phyloP scores from a whole-genome alignment of 2,113 vertebrate species.

The Sorex araneus region DNA sequence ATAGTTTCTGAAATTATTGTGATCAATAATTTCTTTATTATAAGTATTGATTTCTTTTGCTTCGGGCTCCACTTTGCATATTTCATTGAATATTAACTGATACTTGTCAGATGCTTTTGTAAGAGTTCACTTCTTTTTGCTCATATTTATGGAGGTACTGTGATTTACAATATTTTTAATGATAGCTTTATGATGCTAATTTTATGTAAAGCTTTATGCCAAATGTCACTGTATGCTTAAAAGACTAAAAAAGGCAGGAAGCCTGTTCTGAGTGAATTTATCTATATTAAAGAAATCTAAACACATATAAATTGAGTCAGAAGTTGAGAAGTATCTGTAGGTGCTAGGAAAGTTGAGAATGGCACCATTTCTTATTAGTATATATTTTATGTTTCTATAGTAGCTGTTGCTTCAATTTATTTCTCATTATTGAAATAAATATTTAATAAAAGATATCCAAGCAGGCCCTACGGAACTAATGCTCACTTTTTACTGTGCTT shows the following conservation, averaged over 20 bases:
- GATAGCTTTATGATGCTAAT: neutral
- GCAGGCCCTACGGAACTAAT: conserved; percentile 65
- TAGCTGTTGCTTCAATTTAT: conserved; percentile 64
- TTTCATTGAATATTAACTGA: neutral
- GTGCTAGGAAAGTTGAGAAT: conserved; percentile 41
- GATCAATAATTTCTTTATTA: neutral
- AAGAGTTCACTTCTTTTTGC: too few species aligned
- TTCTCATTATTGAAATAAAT: conserved; percentile 78
- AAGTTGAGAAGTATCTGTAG: conserved; percentile 14
- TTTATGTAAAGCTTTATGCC: conserved; percentile 4
- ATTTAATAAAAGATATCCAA: conserved; percentile 69
- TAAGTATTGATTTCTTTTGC: conserved; percentile 34
- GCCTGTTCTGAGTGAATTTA: neutral
- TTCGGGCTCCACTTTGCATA: conserved; percentile 34
- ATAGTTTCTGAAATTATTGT: neutral
- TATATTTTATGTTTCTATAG: conserved; percentile 55
- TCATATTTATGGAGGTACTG: too few species aligned
- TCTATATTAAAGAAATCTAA: neutral
- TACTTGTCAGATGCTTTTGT: too few species aligned
- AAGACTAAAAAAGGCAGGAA: neutral
- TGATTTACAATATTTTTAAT: neutral
- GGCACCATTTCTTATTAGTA: conserved; percentile 7
- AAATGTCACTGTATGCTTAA: neutral
- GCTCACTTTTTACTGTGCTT: conserved; percentile 69
- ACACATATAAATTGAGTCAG: conserved; percentile 20